These are phyloP conservation scores for Molossus molossus DNA, from an alignment of 2,797 vertebrate genomes.

Conservation along the genomic window DNA sequence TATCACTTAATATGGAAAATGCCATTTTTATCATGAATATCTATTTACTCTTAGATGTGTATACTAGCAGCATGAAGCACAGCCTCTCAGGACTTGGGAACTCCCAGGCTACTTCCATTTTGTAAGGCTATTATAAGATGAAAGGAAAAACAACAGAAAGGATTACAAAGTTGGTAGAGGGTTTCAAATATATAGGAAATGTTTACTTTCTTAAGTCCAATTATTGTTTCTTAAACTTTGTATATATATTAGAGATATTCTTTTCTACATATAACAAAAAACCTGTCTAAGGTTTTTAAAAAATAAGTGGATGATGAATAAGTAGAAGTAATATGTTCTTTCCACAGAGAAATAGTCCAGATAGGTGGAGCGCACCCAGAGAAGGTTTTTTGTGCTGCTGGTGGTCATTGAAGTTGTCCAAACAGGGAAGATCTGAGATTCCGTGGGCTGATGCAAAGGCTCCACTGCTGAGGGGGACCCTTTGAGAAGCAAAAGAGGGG, in stretches of 20 bases:
- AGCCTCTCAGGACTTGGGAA: not conserved
- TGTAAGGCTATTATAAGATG: not conserved
- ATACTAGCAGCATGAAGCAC: not conserved
- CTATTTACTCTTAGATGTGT: not conserved
- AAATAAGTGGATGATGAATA: not conserved
- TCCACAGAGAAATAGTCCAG: not conserved
- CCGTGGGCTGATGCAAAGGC: not conserved
- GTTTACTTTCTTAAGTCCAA: not conserved
- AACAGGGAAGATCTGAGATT: not conserved
- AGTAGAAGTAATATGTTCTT: not conserved
- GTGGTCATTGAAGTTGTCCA: not conserved
- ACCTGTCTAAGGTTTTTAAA: not conserved
- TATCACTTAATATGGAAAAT: slow-evolving; percentile 34
- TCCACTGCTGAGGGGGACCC: not conserved
- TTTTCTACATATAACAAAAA: not conserved
- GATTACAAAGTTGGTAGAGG: not conserved
- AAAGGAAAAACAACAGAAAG: slow-evolving; percentile 6
- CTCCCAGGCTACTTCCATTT: not conserved
- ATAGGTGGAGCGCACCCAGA: not conserved
- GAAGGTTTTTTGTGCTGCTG: not conserved
- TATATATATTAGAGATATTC: not conserved
- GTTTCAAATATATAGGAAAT: slow-evolving; percentile 5
- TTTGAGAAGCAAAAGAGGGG: not conserved
- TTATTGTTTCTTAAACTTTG: not conserved
- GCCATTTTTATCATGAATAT: not conserved